Base-by-base conservation (phyloP, 2,797 vertebrate species). In the Sebastes paucispinis region DNA sequence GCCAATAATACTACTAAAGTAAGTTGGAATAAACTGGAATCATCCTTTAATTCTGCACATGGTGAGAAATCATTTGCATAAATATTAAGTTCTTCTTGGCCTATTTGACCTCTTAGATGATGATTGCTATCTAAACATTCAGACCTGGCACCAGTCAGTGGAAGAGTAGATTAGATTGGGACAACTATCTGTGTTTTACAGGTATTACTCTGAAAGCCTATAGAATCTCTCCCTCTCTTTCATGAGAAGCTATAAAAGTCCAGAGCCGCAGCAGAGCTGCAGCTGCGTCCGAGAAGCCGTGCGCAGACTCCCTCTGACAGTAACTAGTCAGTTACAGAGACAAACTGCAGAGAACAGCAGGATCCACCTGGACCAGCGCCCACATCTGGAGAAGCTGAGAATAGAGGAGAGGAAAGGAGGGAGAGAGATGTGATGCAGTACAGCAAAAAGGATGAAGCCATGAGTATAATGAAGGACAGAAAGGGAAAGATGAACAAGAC, bases 251-350 rank as follows among this genome's bases (percentile, higher is more conserved):
- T 63, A 75, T 92, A 88, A 90, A 92, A 86, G 77, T 80, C 73
- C 77, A 72, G 83, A 81, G 50, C 22, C 4, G 36, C 77, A n/a
- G 73, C 73, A 81, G 52, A 82, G 64, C 58, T 68, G 70, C 82
- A 91, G 88, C 88, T 91, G 92, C 55, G 34, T 79, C 81, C 13
- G 24, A 80, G 74, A 75, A 79, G 69, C 81, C 24, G 10, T 18
- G 68, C n/a, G 64, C 75, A 60, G 77, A 71, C 81, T 89, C 63
- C 47, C 75, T 84, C 60, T 85, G 88, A 91, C 84, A 88, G 78
- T 63, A 86, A 85, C 86, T 73, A n/a, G n/a, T n/a, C n/a, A n/a
- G n/a, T 91, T 86, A 91, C 86, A 82, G 86, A 91, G 88, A 92
- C 87, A 84, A 77, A 89, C 83, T 84, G 88, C 89, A 84, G 85